Conservation (phyloP, 2,113 vertebrate genomes). For the Chaetodon auriga region DNA sequence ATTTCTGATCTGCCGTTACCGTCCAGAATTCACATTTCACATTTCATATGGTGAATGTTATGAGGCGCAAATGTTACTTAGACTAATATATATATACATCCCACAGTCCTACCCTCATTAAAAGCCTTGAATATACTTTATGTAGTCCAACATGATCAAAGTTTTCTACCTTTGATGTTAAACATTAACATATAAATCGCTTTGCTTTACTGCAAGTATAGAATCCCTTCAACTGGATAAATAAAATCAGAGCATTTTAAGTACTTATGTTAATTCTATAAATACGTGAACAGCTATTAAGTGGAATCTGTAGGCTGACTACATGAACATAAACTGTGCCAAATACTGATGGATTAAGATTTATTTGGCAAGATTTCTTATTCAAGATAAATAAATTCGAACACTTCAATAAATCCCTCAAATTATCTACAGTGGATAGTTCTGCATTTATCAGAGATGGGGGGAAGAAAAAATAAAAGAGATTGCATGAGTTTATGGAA, state of each 20-base stretch:
- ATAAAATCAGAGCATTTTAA: conserved; percentile 15
- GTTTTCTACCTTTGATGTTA: not conserved
- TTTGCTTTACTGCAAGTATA: conserved; percentile 17
- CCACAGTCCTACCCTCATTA: conserved; percentile 35
- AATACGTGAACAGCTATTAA: conserved; percentile 48
- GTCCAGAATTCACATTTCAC: conserved; percentile 22
- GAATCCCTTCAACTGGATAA: conserved; percentile 7
- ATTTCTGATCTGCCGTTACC: conserved; percentile 7
- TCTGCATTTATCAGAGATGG: conserved; percentile 74
- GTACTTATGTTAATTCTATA: conserved; percentile 45
- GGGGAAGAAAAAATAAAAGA: conserved; percentile 41
- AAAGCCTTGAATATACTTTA: conserved; percentile 40
- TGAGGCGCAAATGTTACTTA: conserved; percentile 47
- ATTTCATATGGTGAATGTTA: conserved; percentile 32
- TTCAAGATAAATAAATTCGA: conserved; percentile 76
- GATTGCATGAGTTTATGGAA: conserved; percentile 79
- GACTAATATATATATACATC: conserved; percentile 55
- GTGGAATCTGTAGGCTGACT: conserved; percentile 40
- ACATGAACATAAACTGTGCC: conserved; percentile 52
- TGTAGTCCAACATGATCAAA: not conserved
- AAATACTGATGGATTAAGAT: conserved; percentile 66
- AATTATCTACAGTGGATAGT: conserved; percentile 81
- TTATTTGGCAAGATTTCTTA: conserved; percentile 68
- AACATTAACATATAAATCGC: not conserved
- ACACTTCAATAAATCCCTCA: conserved; percentile 78